Conservation (phyloP, 2,888 invertebrate species). For the Magallana nippona region DNA sequence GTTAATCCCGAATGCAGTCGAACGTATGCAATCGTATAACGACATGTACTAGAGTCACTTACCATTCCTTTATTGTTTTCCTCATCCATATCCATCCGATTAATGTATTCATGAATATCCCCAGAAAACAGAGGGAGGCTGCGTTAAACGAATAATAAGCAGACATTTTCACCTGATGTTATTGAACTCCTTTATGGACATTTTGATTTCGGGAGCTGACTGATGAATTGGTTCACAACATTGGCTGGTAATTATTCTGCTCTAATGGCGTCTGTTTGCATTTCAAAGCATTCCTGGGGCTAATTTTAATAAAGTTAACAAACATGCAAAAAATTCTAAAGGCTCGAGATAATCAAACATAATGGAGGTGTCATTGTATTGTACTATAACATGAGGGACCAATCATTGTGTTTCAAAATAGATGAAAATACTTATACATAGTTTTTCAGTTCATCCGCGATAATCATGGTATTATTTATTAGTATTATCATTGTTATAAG, state of each 20-base stretch:
- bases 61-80: background rate
- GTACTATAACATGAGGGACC: too few species aligned
- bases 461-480: too few species aligned
- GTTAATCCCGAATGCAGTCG: too few species aligned
- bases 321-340: background rate
- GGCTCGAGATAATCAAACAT: too few species aligned
- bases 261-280: background rate
- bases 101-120: conserved; percentile 18
- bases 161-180: conserved; percentile 1
- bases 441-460: too few species aligned
- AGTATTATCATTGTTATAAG: too few species aligned
- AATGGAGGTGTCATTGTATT: too few species aligned
- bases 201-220: background rate
- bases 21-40: too few species aligned
- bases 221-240: background rate
- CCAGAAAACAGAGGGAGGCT: background rate
- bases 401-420: too few species aligned
- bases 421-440: too few species aligned
- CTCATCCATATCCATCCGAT: background rate
- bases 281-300: background rate
- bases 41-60: background rate
- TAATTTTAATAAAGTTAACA: background rate
- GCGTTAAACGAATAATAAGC: conserved; percentile 16
- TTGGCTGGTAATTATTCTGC: background rate
- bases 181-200: conserved; percentile 6